These are phyloP conservation scores for Diachasmimorpha longicaudata DNA, from an alignment of 1,140 invertebrate species.

Conservation along the genomic window DNA sequence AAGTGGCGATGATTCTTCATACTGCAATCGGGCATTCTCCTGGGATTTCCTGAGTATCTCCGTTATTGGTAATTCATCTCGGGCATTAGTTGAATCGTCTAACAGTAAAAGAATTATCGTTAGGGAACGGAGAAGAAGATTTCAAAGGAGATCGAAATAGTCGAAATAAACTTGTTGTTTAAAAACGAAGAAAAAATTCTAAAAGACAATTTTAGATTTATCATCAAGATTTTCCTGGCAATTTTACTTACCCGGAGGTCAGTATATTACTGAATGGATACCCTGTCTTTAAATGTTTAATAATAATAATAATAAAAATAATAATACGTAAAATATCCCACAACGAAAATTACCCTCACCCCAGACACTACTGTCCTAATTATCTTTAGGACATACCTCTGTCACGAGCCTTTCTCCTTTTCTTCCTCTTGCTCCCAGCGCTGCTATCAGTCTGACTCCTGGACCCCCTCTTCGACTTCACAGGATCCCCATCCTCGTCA, in stretches of 20 bases:
- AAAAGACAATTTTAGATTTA: no score
- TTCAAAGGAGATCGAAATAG: not conserved
- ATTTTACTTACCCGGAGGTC: no score
- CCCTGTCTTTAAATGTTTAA: no score
- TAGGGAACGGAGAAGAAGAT: not conserved
- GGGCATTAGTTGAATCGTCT: not conserved
- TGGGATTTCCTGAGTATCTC: conserved; percentile 52
- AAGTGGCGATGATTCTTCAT: conserved; percentile 48
- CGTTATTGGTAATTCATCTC: conserved; percentile 52
- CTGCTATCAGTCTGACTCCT: not conserved
- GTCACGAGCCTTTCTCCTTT: not conserved
- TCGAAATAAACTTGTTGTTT: no score
- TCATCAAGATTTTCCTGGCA: no score
- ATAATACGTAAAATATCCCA: no score
- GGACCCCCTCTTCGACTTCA: not conserved
- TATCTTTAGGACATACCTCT: not conserved
- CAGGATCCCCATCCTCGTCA: conserved; percentile 17
- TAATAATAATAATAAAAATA: no score
- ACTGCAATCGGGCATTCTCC: conserved; percentile 44
- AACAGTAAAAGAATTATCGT: not conserved
- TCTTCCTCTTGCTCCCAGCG: not conserved
- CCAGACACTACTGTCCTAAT: not conserved
- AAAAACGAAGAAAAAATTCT: no score
- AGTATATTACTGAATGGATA: no score
- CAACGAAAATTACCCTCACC: not conserved